Conservation (phyloP, 1,140 invertebrate species). For the Drosophila sp. region DNA sequence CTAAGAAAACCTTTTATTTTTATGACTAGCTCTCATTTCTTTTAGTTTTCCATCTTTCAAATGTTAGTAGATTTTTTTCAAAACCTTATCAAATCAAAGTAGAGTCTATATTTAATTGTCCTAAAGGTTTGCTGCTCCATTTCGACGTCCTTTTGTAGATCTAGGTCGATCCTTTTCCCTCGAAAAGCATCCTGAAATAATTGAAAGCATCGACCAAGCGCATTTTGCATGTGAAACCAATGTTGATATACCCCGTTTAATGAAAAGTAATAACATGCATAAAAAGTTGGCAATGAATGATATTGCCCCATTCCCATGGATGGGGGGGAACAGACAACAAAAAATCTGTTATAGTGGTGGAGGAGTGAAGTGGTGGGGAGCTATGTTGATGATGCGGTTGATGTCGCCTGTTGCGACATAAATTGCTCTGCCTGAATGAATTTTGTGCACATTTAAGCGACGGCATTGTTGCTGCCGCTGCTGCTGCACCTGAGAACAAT, state of each 20-base stretch:
- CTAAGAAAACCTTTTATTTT: too few species aligned
- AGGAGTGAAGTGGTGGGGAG: background rate
- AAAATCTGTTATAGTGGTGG: background rate
- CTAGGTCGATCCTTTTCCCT: too few species aligned
- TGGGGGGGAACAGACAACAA: background rate
- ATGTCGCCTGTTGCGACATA: slow-evolving; percentile 72
- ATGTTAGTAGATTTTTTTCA: too few species aligned
- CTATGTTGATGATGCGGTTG: slow-evolving; percentile 45
- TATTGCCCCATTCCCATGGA: slow-evolving; percentile 39
- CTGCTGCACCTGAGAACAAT: slow-evolving; percentile 72
- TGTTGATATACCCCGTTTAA: background rate
- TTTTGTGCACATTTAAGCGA: slow-evolving; percentile 70
- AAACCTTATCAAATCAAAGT: too few species aligned
- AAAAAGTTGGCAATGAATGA: slow-evolving; percentile 47
- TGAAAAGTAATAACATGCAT: slow-evolving; percentile 21
- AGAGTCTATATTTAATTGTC: too few species aligned
- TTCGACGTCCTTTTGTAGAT: too few species aligned
- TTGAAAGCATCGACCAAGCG: too few species aligned
- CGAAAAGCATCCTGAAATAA: too few species aligned
- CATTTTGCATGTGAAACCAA: background rate
- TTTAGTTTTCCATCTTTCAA: too few species aligned
- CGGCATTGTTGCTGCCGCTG: slow-evolving; percentile 36
- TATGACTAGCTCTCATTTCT: too few species aligned
- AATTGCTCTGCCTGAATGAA: slow-evolving; percentile 68
- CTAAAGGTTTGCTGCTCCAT: too few species aligned